phyloP scores from a whole-genome alignment of 2,797 vertebrate genomes.

The Silurus aristotelis region DNA sequence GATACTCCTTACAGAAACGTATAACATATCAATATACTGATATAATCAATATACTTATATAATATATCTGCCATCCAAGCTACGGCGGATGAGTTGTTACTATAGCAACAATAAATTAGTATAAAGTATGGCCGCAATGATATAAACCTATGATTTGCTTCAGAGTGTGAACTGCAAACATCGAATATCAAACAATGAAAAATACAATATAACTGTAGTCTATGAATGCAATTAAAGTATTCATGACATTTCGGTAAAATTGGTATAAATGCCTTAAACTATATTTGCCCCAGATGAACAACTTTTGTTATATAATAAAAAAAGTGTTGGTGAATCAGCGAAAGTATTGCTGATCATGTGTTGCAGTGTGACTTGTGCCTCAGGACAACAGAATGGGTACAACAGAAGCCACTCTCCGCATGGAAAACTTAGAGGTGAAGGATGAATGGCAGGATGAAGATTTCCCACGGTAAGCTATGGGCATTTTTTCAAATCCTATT shows the following conservation, averaged over 20 bases:
- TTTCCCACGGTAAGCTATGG: constrained; percentile 81
- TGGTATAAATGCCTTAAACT: neutral
- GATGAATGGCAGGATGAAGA: constrained; percentile 94
- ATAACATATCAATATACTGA: neutral
- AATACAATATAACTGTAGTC: neutral
- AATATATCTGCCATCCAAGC: neutral
- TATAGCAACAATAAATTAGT: neutral
- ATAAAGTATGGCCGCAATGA: neutral
- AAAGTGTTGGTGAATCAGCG: neutral
- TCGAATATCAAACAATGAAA: neutral
- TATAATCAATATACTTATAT: neutral
- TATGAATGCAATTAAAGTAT: neutral
- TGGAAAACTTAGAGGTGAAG: constrained; percentile 89
- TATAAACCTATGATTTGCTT: neutral
- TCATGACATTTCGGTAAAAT: neutral
- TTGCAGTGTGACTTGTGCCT: constrained; percentile 4
- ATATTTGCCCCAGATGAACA: neutral
- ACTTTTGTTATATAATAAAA: neutral
- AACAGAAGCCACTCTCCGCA: constrained; percentile 87
- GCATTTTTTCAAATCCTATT: neutral
- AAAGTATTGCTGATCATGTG: neutral
- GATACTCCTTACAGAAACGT: neutral
- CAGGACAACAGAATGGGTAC: constrained; percentile 81
- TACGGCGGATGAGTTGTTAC: neutral
- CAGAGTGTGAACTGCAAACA: neutral